Evolutionary conservation across 2,888 invertebrate genomes (phyloP).

Genomic region (Myathropa florea): DNA sequence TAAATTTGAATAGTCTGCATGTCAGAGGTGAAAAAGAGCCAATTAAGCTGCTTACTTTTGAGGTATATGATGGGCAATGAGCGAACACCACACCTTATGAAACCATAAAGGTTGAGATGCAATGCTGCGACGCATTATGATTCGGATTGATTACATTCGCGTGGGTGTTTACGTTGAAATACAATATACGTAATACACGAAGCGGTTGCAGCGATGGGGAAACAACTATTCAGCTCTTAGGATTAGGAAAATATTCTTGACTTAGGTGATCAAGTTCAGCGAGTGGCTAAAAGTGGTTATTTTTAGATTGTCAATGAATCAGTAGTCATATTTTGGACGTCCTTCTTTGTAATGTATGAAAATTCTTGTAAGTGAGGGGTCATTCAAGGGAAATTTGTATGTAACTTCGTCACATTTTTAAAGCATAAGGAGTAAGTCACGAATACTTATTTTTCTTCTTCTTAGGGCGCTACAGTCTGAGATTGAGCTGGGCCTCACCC

Average conservation of each 20-base stretch:
- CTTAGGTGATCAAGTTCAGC: neutral
- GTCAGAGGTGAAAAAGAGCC: conserved; percentile 3
- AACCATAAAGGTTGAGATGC: conserved; percentile 34
- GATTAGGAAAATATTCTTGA: neutral
- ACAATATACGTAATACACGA: neutral
- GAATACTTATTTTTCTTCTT: too few relatives aligned
- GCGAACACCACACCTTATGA: conserved; percentile 58
- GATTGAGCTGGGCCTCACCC: too few relatives aligned
- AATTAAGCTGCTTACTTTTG: conserved; percentile 53
- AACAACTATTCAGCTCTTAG: neutral
- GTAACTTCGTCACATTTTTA: too few relatives aligned
- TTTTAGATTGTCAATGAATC: too few relatives aligned
- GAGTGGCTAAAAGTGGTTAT: neutral
- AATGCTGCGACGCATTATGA: neutral
- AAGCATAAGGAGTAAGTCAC: too few relatives aligned
- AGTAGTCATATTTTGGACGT: too few relatives aligned
- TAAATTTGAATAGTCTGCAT: conserved; percentile 43
- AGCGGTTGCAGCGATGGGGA: neutral
- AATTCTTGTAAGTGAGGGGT: too few relatives aligned
- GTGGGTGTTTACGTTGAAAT: neutral
- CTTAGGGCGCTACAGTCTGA: too few relatives aligned
- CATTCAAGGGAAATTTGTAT: too few relatives aligned
- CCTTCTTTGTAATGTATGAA: too few relatives aligned
- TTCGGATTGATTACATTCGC: conserved; percentile 16
- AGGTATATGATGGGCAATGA: conserved; percentile 2